phyloP scores from a whole-genome alignment of 2,888 invertebrate genomes.

The Lycia hirtaria region DNA sequence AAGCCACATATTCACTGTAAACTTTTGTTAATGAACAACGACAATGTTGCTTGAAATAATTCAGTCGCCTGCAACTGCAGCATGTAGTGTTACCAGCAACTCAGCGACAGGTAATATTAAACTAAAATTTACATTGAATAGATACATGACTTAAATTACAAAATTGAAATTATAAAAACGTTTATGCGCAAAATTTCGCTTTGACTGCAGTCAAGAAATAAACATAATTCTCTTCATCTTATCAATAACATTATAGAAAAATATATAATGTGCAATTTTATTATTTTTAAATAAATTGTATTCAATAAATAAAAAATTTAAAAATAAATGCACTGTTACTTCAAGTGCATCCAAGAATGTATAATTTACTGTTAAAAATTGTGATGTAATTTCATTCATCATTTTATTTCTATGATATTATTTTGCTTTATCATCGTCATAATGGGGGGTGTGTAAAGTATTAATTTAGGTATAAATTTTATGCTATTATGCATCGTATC shows the following conservation, averaged over 20 bases:
- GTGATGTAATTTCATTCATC: conserved; percentile 26
- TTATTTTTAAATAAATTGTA: conserved; percentile 13
- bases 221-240: conserved; percentile 33
- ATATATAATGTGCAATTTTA: conserved; percentile 36
- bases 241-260: conserved; percentile 40
- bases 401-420: conserved; percentile 12
- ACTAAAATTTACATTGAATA: no score
- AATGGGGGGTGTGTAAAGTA: no score
- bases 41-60: no score
- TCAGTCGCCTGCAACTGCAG: no score
- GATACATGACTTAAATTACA: background rate
- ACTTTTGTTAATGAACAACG: no score
- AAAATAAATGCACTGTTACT: conserved; percentile 41
- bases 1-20: no score
- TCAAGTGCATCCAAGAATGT: conserved; percentile 27
- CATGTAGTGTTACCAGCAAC: no score
- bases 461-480: no score
- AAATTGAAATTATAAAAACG: background rate
- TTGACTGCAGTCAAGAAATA: conserved; percentile 15
- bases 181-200: conserved; percentile 6
- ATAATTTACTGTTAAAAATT: conserved; percentile 19
- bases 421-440: conserved; percentile 15
- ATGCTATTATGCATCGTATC: no score
- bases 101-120: no score
- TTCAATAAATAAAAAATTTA: conserved; percentile 37